Percentiles rank a stretch among this genome's conserved stretches.
phyloP scores from a whole-genome alignment of 2,888 invertebrate genomes.

The Zygaena filipendulae region DNA sequence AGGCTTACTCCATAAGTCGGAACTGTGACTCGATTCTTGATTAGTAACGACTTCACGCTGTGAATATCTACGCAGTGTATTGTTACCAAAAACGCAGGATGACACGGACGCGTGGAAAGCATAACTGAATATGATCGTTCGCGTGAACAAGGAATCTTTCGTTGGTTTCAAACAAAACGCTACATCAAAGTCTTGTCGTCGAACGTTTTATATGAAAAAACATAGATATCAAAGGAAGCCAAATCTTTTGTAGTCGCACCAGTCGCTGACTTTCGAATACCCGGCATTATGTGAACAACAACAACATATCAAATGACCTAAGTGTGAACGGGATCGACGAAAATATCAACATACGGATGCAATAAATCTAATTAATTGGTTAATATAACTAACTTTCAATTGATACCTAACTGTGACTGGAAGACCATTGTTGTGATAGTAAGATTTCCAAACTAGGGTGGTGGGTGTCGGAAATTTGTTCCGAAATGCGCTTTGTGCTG shows the following conservation, averaged over 20 bases:
- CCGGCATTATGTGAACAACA: too few species aligned
- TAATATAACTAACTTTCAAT: constrained; percentile 45
- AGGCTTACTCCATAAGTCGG: constrained; percentile 30
- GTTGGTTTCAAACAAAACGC: constrained; percentile 26
- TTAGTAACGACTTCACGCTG: constrained; percentile 36
- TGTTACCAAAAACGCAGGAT: constrained; percentile 28
- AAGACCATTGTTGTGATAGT: constrained; percentile 31
- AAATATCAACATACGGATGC: constrained; percentile 53
- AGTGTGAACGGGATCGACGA: constrained; percentile 22
- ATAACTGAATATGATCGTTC: constrained; percentile 21
- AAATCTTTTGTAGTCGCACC: constrained; percentile 19
- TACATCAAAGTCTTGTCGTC: constrained; percentile 37
- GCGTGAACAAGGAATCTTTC: constrained; percentile 27
- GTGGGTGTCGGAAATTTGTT: too few species aligned
- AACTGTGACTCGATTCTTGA: constrained; percentile 49
- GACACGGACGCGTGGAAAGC: constrained; percentile 15
- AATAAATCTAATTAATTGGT: constrained; percentile 61
- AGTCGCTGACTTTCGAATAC: too few species aligned
- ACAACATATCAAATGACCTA: constrained; percentile 35
- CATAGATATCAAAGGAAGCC: constrained; percentile 38
- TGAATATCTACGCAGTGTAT: too few species aligned
- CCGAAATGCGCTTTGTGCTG: too few species aligned
- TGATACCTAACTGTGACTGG: constrained; percentile 53
- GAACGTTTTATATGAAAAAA: constrained; percentile 26
- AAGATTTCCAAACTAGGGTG: constrained; percentile 31